Evolutionary conservation across 2,113 vertebrate species (phyloP), one percentile per base, ranked within the genome.

Genomic region (Ammodytes marinus): DNA sequence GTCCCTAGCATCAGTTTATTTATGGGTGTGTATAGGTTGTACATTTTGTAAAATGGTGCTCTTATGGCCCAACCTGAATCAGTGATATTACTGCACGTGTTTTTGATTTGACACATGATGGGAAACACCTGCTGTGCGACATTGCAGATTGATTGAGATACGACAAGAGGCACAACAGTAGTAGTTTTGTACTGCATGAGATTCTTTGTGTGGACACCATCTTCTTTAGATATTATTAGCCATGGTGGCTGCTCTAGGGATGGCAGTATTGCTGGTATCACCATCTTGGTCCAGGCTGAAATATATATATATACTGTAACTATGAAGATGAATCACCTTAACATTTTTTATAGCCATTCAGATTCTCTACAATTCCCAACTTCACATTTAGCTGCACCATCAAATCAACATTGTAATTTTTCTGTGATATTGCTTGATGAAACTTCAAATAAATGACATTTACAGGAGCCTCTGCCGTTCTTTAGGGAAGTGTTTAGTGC

Each of bases 41-140:
- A 17, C 0, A 43, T 70, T 13, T 7, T 0, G 14, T 27, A 42
- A 46, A 43, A 15, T 35, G 8, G 13, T 43, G n/a, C 14, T 27
- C 12, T 12, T 40, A 2, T 45, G 40, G 55, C 8, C 72, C 50
- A 40, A n/a, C 40, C 27, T 13, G 50, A 42, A 10, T 69, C 55
- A 3, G 9, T 60, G 66, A 57, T 68, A 37, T 70, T 15, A 37
- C 27, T 27, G 40, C 73, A 46, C 70, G 77, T 86, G 74, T 64
- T 71, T 74, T 70, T n/a, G 10, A 82, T 84, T 17, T 27, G 47
- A 63, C 61, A 45, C 47, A 40, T 52, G 67, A 74, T 79, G 45
- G 58, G 70, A 75, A 84, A 75, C 82, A 84, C 70, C 67, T 82
- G 87, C 66, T 17, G 40, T 70, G 27, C 27, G 59, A 79, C 61